A percentile compares a stretch with the other conserved stretches of the same genome.
Evolutionary conservation across 2,797 vertebrate species (phyloP).

Genomic region (Acestrorhynchus altus): DNA sequence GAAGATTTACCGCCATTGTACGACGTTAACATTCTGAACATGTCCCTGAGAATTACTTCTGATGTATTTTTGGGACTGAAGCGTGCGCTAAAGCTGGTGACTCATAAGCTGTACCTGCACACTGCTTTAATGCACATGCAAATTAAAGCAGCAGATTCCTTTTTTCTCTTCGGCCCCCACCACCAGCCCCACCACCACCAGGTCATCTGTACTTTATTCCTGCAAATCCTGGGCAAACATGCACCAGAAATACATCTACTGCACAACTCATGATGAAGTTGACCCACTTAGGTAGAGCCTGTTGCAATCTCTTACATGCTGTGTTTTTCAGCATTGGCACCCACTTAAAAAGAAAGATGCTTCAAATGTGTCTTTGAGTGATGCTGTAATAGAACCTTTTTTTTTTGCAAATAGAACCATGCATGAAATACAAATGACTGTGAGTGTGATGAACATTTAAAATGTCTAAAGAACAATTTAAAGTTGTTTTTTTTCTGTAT

Average conservation of each 20-base stretch:
- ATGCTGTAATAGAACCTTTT: too few species aligned
- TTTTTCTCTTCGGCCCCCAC: not conserved
- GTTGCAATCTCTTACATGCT: not conserved
- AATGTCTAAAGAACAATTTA: not conserved
- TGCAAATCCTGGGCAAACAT: not conserved
- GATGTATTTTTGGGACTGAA: constrained; percentile 14
- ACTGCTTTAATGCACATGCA: constrained; percentile 6
- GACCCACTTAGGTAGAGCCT: not conserved
- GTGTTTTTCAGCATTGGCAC: too few species aligned
- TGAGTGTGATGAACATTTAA: too few species aligned
- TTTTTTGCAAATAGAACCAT: too few species aligned
- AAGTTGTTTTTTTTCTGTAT: too few species aligned
- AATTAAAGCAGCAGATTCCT: not conserved
- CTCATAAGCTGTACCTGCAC: constrained; percentile 20
- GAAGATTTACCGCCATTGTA: not conserved
- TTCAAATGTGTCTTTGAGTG: too few species aligned
- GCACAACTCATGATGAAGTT: constrained; percentile 17
- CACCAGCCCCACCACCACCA: too few species aligned
- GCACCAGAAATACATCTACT: not conserved
- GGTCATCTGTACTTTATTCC: not conserved
- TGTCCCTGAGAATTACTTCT: not conserved
- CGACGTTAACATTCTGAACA: constrained; percentile 15
- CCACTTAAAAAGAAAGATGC: too few species aligned
- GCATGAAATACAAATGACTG: too few species aligned
- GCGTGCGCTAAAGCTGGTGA: not conserved